Conservation (phyloP, 2,888 invertebrate genomes). For the Drosophila fungiperda region DNA sequence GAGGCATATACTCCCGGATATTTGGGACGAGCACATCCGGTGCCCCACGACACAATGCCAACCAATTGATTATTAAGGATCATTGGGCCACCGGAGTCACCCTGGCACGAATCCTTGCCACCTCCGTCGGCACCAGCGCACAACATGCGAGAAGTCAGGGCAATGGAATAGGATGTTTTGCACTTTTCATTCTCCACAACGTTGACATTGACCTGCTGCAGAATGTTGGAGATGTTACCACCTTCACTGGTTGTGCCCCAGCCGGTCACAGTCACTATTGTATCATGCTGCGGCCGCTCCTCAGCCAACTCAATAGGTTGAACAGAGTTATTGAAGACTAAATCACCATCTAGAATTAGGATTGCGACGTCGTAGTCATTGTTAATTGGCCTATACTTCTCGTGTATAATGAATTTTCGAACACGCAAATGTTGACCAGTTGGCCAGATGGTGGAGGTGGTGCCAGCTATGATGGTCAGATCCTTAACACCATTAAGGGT, state of each 20-base stretch:
- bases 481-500: conserved; percentile 28
- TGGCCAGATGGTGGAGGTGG: conserved; percentile 47
- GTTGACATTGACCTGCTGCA: conserved; percentile 73
- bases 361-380: conserved; percentile 88
- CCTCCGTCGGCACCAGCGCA: conserved; percentile 74
- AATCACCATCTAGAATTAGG: conserved; percentile 86
- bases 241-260: conserved; percentile 75
- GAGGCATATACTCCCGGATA: conserved; percentile 80
- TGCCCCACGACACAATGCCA: conserved; percentile 83
- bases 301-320: conserved; percentile 87
- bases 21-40: conserved; percentile 66
- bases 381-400: conserved; percentile 86
- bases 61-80: conserved; percentile 62
- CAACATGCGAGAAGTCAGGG: conserved; percentile 75
- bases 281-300: conserved; percentile 69
- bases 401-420: conserved; percentile 86
- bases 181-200: conserved; percentile 69
- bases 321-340: conserved; percentile 82
- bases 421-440: conserved; percentile 84
- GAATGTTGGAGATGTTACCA: conserved; percentile 40
- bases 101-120: conserved; percentile 82
- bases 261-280: conserved; percentile 69
- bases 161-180: conserved; percentile 56
- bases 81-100: conserved; percentile 83
- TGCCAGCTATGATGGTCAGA: conserved; percentile 74